Evolutionary conservation across 2,888 invertebrate genomes (phyloP), one percentile per base, ranked within the genome.

Genomic region (Eristalinus aeneus): DNA sequence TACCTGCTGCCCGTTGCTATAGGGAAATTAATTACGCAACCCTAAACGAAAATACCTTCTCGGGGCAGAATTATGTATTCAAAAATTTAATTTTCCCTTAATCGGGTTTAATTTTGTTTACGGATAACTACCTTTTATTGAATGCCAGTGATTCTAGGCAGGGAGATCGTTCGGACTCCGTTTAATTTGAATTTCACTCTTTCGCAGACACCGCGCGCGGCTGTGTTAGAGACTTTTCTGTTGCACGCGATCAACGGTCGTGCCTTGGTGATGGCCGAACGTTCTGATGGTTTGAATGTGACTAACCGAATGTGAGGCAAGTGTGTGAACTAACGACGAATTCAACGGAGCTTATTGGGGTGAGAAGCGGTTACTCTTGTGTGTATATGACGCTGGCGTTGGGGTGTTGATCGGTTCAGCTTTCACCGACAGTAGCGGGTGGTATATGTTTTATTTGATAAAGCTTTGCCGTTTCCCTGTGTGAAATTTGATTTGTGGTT

Each of bases 241-340:
- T 39, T 34, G 75, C 10, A 61, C 58, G 72, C 71, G 65, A 79
- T 71, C 74, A 71, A 75, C 74, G 71, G 64, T 36, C 53, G 34
- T 16, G 56, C 46, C 46, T 34, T 9, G 56, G 58, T 53, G 83
- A 27, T 71, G 53, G 71, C 64, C 56, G 46, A 67, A 36, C 79
- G 74, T 71, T 84, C 79, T 79, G 79, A 67, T 74, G 56, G 74
- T 71, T 31, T 79, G 0, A 74, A 80, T 68, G 58, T 72, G 53
- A 63, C 67, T 72, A 58, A 61, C 16, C 31, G 10, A 65, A 58
- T 61, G 27, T 22, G 54, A 56, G 39, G 34, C 23, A 54, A 69
- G 61, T 64, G 31, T 60, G 58, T 72, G 36, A 34, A 34, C 32
- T 23, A 31, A 34, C 20, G 11, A n/a, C 32, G 23, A 27, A 12